Conservation (phyloP, 2,888 invertebrate genomes). For the Spicauda simplicius region DNA sequence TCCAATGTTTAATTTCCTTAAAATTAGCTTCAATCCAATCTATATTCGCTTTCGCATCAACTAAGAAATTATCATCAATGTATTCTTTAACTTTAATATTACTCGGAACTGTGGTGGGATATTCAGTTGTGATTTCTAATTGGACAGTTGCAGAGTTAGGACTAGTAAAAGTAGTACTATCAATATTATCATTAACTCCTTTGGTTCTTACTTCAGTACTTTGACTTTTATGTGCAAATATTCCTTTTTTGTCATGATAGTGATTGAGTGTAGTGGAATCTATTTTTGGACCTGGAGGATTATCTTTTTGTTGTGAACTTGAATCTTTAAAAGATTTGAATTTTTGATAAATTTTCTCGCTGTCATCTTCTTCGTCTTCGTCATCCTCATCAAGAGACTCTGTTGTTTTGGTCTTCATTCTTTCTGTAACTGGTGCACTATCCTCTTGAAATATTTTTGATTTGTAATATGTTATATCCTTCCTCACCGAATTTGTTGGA, state of each 20-base stretch:
- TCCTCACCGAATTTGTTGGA: background rate
- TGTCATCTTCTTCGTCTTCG: conserved; percentile 38
- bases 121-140: conserved; percentile 6
- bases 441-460: background rate
- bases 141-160: background rate
- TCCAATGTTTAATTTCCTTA: conserved; percentile 28
- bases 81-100: background rate
- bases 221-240: background rate
- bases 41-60: conserved; percentile 35
- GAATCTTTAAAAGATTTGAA: conserved; percentile 21
- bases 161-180: conserved; percentile 17
- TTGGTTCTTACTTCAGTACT: background rate
- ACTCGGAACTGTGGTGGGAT: background rate
- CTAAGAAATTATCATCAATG: conserved; percentile 1
- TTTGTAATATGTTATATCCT: background rate
- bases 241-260: background rate
- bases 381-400: conserved; percentile 17
- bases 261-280: background rate
- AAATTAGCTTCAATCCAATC: conserved; percentile 44
- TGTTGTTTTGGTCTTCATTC: conserved; percentile 2
- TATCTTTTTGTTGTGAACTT: conserved; percentile 23
- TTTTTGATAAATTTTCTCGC: conserved; percentile 20
- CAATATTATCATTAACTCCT: background rate
- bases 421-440: conserved; percentile 2
- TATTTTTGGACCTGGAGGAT: background rate